These are phyloP conservation scores for Caloenas nicobarica DNA, from an alignment of 2,113 vertebrate species.

Conservation along the genomic window DNA sequence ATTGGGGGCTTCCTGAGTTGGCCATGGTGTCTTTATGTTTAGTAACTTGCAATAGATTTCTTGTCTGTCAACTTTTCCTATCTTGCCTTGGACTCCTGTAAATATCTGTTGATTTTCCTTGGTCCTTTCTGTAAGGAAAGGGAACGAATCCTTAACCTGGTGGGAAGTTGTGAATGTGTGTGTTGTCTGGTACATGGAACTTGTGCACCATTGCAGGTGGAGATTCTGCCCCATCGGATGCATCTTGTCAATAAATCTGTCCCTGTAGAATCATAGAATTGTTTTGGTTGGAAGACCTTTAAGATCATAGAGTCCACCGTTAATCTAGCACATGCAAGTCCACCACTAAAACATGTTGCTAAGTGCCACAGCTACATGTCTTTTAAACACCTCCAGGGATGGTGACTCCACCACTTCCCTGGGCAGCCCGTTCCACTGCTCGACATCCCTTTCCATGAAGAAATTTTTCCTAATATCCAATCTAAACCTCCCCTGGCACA, in stretches of 20 bases:
- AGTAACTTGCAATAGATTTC: not conserved
- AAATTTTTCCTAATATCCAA: too few relatives aligned
- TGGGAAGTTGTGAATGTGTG: not conserved
- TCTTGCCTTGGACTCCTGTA: not conserved
- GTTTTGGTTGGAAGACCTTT: too few relatives aligned
- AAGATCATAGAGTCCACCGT: too few relatives aligned
- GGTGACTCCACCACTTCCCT: too few relatives aligned
- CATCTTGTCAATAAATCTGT: not conserved
- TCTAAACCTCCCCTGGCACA: too few relatives aligned
- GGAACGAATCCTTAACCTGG: not conserved
- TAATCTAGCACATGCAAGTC: too few relatives aligned
- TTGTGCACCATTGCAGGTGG: not conserved
- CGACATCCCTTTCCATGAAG: too few relatives aligned
- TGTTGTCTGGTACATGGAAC: not conserved
- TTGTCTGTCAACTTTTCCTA: rapidly evolving
- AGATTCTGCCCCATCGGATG: not conserved
- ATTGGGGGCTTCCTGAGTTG: not conserved
- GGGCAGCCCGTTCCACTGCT: too few relatives aligned
- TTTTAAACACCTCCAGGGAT: too few relatives aligned
- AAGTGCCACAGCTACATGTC: too few relatives aligned
- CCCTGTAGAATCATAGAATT: not conserved
- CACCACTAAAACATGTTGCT: too few relatives aligned
- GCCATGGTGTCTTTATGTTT: not conserved
- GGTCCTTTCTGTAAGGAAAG: not conserved
- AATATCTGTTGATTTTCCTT: not conserved